Evolutionary conservation across 2,888 invertebrate species (phyloP).

Genomic region (Bellardia bayeri): DNA sequence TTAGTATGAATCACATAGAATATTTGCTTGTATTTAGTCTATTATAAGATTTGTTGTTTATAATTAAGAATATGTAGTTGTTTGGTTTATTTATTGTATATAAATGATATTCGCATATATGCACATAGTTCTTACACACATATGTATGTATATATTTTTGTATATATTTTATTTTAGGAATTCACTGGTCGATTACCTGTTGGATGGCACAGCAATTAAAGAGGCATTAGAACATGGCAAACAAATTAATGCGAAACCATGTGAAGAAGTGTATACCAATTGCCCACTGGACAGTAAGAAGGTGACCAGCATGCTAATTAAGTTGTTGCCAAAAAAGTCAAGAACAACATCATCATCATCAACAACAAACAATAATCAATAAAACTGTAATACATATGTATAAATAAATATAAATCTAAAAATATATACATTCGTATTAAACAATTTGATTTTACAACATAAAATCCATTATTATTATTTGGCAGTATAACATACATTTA

Average conservation of each 20-base stretch:
- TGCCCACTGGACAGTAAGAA: constrained; percentile 89
- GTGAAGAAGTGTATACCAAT: constrained; percentile 87
- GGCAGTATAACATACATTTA: neutral
- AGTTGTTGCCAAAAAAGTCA: constrained; percentile 86
- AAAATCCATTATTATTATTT: neutral
- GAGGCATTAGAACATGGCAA: constrained; percentile 88
- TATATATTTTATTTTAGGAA: constrained; percentile 85
- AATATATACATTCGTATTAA: too few relatives aligned
- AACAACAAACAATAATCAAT: neutral
- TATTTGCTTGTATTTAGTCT: neutral
- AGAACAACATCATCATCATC: neutral
- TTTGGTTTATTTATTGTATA: constrained; percentile 2
- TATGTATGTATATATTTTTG: neutral
- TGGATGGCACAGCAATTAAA: constrained; percentile 90
- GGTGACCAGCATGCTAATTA: constrained; percentile 88
- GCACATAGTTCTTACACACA: too few relatives aligned
- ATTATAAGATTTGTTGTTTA: constrained; percentile 8
- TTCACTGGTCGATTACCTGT: constrained; percentile 88
- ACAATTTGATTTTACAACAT: neutral
- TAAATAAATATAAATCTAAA: too few relatives aligned
- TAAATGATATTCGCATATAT: neutral
- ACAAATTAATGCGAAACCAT: constrained; percentile 84
- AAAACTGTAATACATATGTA: neutral
- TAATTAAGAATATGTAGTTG: neutral
- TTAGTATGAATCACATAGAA: neutral